A percentile compares a stretch with the other conserved stretches of the same genome.
These are phyloP conservation scores for Tokudaia tokunoshimensis DNA, from an alignment of 2,797 vertebrate species.

Conservation along the genomic window DNA sequence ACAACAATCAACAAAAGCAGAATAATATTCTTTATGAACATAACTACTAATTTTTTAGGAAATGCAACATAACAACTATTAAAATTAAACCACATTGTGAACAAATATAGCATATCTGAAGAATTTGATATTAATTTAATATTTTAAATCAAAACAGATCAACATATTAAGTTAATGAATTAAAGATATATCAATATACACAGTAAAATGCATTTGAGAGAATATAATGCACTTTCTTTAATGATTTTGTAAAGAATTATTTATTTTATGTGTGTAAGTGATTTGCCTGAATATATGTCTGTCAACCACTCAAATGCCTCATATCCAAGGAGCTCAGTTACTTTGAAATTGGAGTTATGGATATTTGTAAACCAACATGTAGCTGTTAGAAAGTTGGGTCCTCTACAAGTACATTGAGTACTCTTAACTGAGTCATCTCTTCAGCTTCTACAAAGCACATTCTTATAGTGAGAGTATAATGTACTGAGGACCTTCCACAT, in stretches of 20 bases:
- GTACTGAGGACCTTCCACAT: background rate
- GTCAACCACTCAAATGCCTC: background rate
- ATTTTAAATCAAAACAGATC: slow-evolving; percentile 9
- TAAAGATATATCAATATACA: background rate
- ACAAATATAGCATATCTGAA: background rate
- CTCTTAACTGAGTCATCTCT: background rate
- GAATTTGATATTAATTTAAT: slow-evolving; percentile 8
- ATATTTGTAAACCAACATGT: background rate
- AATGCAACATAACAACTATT: background rate
- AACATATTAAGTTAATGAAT: background rate
- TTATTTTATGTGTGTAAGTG: background rate
- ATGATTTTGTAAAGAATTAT: background rate
- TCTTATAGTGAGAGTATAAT: background rate
- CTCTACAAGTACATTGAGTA: background rate
- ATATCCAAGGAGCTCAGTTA: background rate
- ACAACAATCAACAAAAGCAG: background rate
- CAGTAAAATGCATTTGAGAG: background rate
- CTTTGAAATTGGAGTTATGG: background rate
- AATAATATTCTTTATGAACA: background rate
- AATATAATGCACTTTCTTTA: background rate
- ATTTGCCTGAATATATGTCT: background rate
- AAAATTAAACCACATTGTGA: background rate
- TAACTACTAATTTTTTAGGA: background rate
- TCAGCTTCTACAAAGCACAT: background rate
- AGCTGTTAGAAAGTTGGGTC: background rate